phyloP scores from a whole-genome alignment of 2,797 vertebrate genomes.

The Ciconia nigra region DNA sequence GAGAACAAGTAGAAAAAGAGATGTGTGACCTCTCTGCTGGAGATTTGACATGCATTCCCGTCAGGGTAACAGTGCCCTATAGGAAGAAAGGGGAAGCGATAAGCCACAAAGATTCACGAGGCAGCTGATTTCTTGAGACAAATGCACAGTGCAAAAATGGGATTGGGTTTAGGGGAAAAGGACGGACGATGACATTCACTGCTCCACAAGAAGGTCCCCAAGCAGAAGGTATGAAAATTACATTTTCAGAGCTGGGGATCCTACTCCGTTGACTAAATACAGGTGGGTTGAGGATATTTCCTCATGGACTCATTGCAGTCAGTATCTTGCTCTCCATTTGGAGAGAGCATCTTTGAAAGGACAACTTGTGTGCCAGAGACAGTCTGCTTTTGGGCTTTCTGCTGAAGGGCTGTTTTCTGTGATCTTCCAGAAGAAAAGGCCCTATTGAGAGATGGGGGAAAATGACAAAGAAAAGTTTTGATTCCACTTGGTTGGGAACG shows the following conservation, averaged over 20 bases:
- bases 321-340: neutral
- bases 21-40: neutral
- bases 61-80: neutral
- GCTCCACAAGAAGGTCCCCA: neutral
- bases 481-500: neutral
- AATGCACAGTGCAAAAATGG: neutral
- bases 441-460: neutral
- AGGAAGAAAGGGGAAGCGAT: neutral
- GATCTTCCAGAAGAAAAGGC: neutral
- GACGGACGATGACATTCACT: neutral
- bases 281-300: neutral
- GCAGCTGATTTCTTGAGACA: neutral
- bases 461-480: neutral
- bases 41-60: neutral
- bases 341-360: neutral
- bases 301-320: neutral
- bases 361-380: neutral
- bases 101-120: neutral
- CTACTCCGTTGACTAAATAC: neutral
- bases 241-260: neutral
- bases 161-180: neutral
- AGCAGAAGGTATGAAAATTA: neutral
- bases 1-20: neutral
- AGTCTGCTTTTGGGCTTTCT: neutral
- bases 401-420: neutral